Evolutionary conservation across 1,140 invertebrate genomes (phyloP).

Genomic region (Forficula auricularia): DNA sequence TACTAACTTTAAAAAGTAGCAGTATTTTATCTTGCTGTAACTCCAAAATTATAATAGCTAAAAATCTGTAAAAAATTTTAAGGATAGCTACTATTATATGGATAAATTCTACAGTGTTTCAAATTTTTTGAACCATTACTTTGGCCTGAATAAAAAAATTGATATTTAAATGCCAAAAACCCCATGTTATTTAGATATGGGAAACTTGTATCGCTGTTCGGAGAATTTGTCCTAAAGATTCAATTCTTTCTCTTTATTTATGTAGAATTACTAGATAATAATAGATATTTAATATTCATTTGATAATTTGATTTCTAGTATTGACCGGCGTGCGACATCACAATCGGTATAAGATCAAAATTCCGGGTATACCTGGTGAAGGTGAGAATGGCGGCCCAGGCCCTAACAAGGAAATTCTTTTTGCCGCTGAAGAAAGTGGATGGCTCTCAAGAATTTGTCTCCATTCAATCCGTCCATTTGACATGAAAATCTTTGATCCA

Average conservation of each 20-base stretch:
- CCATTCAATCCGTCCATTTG: constrained; percentile 59
- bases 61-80: no score
- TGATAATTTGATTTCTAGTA: constrained; percentile 27
- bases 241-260: not conserved
- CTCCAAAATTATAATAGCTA: no score
- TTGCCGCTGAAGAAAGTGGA: constrained; percentile 67
- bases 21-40: no score
- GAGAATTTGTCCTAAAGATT: not conserved
- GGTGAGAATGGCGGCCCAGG: no score
- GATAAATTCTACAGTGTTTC: no score
- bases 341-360: no score
- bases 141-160: not conserved
- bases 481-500: constrained; percentile 70
- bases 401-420: constrained; percentile 17
- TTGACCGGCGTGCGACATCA: constrained; percentile 36
- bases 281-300: not conserved
- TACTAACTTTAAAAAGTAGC: no score
- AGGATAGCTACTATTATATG: no score
- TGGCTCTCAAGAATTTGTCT: constrained; percentile 60
- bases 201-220: not conserved
- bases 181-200: not conserved
- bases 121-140: no score
- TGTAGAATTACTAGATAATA: not conserved
- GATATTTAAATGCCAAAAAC: not conserved
- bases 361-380: no score